These are phyloP conservation scores for Osmoderma eremita DNA, from an alignment of 2,888 invertebrate species.

Conservation along the genomic window DNA sequence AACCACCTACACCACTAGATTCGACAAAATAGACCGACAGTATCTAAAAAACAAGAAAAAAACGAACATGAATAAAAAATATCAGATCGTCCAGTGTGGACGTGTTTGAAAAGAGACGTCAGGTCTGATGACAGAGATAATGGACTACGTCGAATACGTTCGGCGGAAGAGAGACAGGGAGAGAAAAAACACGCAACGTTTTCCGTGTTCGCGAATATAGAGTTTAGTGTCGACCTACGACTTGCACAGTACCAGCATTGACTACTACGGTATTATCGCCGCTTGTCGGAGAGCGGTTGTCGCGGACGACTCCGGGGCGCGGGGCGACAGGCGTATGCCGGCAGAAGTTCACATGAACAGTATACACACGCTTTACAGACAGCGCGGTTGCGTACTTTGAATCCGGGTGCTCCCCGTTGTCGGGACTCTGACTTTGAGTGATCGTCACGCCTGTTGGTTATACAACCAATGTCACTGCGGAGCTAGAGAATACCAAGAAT, in stretches of 20 bases:
- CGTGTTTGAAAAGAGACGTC: conserved; percentile 21
- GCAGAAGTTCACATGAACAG: conserved; percentile 46
- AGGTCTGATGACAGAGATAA: conserved; percentile 1
- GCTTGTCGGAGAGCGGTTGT: conserved; percentile 43
- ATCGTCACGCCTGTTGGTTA: conserved; percentile 48
- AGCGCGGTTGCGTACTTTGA: conserved; percentile 52
- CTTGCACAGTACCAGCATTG: conserved; percentile 33
- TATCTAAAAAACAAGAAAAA: background rate
- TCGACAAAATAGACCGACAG: conserved; percentile 8
- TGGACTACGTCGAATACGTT: conserved; percentile 8
- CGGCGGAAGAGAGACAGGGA: conserved; percentile 16
- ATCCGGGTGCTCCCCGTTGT: conserved; percentile 43
- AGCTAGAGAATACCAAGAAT: background rate
- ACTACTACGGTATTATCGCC: conserved; percentile 31
- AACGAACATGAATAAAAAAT: conserved; percentile 12
- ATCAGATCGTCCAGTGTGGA: conserved; percentile 10
- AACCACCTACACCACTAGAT: conserved; percentile 29
- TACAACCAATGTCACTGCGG: conserved; percentile 46
- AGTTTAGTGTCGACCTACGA: conserved; percentile 28
- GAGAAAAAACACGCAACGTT: conserved; percentile 19
- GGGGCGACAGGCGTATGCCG: conserved; percentile 24
- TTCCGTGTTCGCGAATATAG: conserved; percentile 32
- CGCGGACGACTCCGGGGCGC: conserved; percentile 43
- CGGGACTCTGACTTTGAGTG: conserved; percentile 41
- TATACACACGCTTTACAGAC: conserved; percentile 42